Percentiles rank a stretch among this genome's conserved stretches.
Evolutionary conservation across 2,113 vertebrate species (phyloP).

Genomic region (Clarias batrachus): DNA sequence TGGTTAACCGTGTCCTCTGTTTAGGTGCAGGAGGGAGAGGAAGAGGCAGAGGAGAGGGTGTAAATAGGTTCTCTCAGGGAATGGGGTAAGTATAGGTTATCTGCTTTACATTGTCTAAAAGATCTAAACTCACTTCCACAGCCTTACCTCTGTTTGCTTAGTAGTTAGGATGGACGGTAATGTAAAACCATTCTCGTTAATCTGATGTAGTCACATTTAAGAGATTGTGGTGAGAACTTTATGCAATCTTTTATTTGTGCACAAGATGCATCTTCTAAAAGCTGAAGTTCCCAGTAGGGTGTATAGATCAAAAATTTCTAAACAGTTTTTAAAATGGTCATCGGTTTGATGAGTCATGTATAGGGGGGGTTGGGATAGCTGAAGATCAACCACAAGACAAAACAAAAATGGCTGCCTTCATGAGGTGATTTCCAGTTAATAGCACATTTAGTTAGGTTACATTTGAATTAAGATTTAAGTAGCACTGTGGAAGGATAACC

Average conservation of each 20-base stretch:
- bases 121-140: neutral
- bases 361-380: neutral
- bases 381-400: neutral
- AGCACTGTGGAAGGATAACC: neutral
- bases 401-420: neutral
- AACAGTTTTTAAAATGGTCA: neutral
- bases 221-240: neutral
- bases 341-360: neutral
- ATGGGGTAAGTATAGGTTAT: slow-evolving; percentile 83
- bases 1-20: neutral
- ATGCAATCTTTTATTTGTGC: neutral
- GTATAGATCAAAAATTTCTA: neutral
- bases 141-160: neutral
- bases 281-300: neutral
- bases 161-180: neutral
- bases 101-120: neutral
- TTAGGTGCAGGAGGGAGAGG: slow-evolving; percentile 81
- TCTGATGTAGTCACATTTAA: neutral
- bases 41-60: slow-evolving; percentile 84
- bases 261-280: neutral
- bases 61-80: slow-evolving; percentile 89
- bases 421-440: neutral
- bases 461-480: neutral
- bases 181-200: neutral
- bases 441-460: neutral